Conservation (phyloP, 2,113 vertebrate genomes). For the Pangasianodon gigas region DNA sequence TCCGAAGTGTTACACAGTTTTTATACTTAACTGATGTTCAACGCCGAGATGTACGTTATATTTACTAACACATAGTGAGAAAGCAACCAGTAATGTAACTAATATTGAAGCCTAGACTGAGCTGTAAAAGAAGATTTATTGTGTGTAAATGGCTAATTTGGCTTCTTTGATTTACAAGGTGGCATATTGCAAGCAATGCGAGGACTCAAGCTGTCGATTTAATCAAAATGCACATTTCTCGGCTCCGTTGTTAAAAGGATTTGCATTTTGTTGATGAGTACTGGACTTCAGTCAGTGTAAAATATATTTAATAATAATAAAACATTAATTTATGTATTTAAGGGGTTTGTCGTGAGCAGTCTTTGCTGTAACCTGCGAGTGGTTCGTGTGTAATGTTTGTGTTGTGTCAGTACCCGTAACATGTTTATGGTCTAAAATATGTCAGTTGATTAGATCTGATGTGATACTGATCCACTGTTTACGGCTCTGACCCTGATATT, state of each 20-base stretch:
- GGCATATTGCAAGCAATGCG: neutral
- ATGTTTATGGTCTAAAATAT: neutral
- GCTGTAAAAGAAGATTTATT: neutral
- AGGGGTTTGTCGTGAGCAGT: neutral
- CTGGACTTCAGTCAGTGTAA: neutral
- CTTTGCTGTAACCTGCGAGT: neutral
- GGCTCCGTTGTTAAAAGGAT: neutral
- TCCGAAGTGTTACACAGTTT: neutral
- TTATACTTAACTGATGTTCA: neutral
- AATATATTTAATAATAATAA: neutral
- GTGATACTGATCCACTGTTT: neutral
- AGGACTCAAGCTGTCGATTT: neutral
- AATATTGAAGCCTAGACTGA: neutral
- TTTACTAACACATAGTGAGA: neutral
- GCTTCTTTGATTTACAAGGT: neutral
- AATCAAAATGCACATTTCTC: neutral
- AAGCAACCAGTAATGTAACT: neutral
- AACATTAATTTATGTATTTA: neutral
- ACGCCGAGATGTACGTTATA: neutral
- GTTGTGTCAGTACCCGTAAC: neutral
- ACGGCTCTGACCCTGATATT: neutral
- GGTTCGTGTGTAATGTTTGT: neutral
- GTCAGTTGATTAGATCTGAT: neutral
- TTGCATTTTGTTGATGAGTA: neutral
- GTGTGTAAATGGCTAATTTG: neutral